phyloP scores from a whole-genome alignment of 1,140 invertebrate species.

The Drosophila bipectinata region DNA sequence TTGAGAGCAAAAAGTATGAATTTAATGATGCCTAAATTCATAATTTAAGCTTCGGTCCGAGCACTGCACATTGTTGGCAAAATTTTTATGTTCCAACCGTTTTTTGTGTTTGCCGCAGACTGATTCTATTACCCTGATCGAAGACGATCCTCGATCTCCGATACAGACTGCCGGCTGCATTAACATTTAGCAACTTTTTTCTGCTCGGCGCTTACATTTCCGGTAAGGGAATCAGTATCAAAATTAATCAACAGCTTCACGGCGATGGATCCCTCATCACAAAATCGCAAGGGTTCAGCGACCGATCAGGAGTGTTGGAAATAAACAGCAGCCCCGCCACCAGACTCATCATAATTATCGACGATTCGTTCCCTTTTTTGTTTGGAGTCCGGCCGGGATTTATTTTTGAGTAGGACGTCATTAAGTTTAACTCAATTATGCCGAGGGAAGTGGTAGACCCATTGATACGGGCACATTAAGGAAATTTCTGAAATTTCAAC shows the following conservation, averaged over 20 bases:
- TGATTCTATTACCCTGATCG: background rate
- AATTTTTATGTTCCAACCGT: no score
- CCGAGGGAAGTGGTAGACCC: constrained; percentile 10
- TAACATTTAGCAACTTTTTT: constrained; percentile 76
- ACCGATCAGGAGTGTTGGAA: constrained; percentile 37
- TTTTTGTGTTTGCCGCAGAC: background rate
- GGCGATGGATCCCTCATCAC: constrained; percentile 49
- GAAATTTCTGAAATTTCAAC: constrained; percentile 23
- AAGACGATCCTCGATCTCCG: constrained; percentile 19
- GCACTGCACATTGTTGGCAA: constrained; percentile 5
- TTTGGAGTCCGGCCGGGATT: constrained; percentile 50
- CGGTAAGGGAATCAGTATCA: constrained; percentile 65
- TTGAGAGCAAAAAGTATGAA: constrained; percentile 13
- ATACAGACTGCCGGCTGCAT: constrained; percentile 41
- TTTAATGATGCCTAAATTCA: constrained; percentile 42
- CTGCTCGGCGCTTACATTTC: constrained; percentile 67
- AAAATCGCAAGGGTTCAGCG: constrained; percentile 47
- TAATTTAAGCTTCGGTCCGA: constrained; percentile 43
- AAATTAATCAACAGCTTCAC: constrained; percentile 78
- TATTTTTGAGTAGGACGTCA: constrained; percentile 49
- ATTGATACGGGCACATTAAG: constrained; percentile 35
- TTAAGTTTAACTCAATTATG: constrained; percentile 55
- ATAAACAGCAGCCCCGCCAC: constrained; percentile 6
- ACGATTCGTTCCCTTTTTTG: constrained; percentile 19
- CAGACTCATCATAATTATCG: constrained; percentile 73